Conservation (phyloP, 2,888 invertebrate genomes). For the Callyntrura sp. region DNA sequence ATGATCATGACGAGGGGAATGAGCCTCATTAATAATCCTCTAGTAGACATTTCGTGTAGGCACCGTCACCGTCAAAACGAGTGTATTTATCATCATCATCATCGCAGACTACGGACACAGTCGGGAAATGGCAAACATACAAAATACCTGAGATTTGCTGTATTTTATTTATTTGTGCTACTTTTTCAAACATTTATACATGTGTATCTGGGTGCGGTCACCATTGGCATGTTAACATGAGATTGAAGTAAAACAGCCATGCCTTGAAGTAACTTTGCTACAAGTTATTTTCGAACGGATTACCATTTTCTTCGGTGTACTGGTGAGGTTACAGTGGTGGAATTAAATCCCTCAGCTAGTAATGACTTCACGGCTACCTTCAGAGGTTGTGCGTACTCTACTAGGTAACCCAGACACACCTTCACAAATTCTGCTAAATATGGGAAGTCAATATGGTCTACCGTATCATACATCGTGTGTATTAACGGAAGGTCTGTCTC, state of each 20-base stretch:
- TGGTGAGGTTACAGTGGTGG: too few species aligned
- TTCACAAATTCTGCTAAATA: neutral
- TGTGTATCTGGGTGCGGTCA: neutral
- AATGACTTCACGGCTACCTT: too few species aligned
- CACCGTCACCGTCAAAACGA: conserved; percentile 27
- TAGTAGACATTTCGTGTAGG: conserved; percentile 31
- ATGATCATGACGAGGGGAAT: conserved; percentile 38
- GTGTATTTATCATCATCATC: neutral
- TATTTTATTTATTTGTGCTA: neutral
- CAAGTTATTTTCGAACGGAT: too few species aligned
- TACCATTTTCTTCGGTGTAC: too few species aligned
- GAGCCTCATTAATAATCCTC: conserved; percentile 49
- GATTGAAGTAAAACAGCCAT: too few species aligned
- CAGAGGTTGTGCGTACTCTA: neutral
- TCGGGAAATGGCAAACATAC: neutral
- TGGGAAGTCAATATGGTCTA: neutral
- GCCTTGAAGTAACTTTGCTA: too few species aligned
- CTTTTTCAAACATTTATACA: neutral
- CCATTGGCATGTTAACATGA: too few species aligned
- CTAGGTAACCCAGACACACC: neutral
- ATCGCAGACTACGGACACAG: too few species aligned
- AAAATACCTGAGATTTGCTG: neutral
- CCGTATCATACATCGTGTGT: neutral
- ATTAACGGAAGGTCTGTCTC: neutral
- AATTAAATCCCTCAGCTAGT: too few species aligned